Evolutionary conservation across 1,140 invertebrate genomes (phyloP).

Genomic region (Cylas formicarius): DNA sequence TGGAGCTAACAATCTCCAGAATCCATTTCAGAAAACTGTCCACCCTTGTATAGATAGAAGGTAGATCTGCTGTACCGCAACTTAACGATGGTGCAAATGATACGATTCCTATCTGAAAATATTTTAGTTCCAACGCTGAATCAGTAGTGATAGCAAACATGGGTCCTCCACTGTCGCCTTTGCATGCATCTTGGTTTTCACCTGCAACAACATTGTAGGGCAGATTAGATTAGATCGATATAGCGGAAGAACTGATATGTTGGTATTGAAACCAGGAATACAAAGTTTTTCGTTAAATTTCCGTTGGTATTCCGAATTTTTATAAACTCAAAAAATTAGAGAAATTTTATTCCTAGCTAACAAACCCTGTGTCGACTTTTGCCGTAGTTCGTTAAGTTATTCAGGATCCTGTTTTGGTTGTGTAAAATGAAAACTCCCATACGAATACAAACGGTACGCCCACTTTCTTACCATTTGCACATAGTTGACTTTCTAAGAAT

Average conservation of each 20-base stretch:
- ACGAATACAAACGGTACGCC: neutral
- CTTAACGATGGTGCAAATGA: conserved; percentile 45
- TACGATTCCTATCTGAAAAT: conserved; percentile 31
- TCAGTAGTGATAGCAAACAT: conserved; percentile 39
- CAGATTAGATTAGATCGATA: conserved; percentile 40
- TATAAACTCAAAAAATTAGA: too few species aligned
- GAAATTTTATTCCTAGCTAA: too few species aligned
- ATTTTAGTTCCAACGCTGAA: conserved; percentile 30
- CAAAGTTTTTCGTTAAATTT: too few species aligned
- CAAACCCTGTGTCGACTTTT: too few species aligned
- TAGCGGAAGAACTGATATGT: too few species aligned
- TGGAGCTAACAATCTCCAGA: conserved; percentile 21
- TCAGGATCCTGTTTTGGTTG: too few species aligned
- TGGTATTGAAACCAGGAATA: too few species aligned
- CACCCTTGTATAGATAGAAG: conserved; percentile 33
- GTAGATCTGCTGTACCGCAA: conserved; percentile 43
- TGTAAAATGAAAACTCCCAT: too few species aligned
- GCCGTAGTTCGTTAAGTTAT: too few species aligned
- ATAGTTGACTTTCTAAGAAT: conserved; percentile 18
- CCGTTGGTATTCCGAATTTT: too few species aligned
- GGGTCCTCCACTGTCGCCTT: conserved; percentile 42
- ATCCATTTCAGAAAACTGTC: conserved; percentile 35
- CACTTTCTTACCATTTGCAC: conserved; percentile 28
- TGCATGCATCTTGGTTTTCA: conserved; percentile 39
- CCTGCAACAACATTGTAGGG: neutral